Percentiles rank a stretch among this genome's conserved stretches.
Conservation (phyloP, 2,797 vertebrate species). For the Enteromius anoplus region DNA sequence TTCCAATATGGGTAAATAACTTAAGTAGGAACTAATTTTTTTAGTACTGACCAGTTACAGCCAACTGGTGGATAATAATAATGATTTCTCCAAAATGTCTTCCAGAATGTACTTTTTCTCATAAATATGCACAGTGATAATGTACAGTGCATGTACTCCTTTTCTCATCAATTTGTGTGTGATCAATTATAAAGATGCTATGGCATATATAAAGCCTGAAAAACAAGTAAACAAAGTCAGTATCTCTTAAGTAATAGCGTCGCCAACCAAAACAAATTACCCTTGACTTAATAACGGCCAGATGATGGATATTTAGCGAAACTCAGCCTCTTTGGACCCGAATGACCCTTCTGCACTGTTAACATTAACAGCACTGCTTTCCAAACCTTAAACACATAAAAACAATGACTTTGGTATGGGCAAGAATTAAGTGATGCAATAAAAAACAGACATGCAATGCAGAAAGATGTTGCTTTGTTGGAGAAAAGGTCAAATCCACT, state of each 20-base stretch:
- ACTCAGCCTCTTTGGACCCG: constrained; percentile 54
- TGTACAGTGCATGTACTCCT: not conserved
- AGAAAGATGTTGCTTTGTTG: not conserved
- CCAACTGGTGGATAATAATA: not conserved
- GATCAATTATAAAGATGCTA: constrained; percentile 26
- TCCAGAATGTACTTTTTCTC: not conserved
- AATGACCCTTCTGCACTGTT: constrained; percentile 49
- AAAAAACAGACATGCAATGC: not conserved
- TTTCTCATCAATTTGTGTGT: constrained; percentile 21
- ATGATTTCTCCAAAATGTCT: not conserved
- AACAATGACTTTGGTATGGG: not conserved
- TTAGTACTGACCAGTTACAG: not conserved
- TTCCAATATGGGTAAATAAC: not conserved
- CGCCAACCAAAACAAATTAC: constrained; percentile 60
- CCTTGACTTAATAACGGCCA: constrained; percentile 63
- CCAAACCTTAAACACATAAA: not conserved
- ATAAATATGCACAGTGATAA: not conserved
- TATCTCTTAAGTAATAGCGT: constrained; percentile 57
- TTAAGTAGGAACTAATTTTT: no score
- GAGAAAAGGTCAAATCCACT: not conserved
- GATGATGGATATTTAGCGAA: constrained; percentile 56
- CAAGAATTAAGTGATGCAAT: not conserved
- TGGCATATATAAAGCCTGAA: constrained; percentile 36
- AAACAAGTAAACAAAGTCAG: constrained; percentile 51
- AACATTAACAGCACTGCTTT: constrained; percentile 15